These are phyloP conservation scores for Scophthalmus maximus DNA, from an alignment of 2,113 vertebrate genomes.

Conservation along the genomic window DNA sequence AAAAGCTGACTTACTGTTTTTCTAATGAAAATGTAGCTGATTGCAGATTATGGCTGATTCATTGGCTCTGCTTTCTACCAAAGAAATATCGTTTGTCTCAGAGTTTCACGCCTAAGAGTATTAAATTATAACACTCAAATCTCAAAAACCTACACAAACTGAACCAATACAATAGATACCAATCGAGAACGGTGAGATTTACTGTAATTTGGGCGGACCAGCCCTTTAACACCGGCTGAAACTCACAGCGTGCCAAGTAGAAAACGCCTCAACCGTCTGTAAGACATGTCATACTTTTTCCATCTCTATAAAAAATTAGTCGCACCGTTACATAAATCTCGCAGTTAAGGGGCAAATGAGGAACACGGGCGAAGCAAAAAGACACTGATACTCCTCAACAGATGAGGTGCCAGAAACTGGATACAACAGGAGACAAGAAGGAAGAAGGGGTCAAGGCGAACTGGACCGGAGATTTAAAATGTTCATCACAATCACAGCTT, in stretches of 20 bases:
- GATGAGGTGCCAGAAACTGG: conserved; percentile 53
- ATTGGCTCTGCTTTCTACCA: neutral
- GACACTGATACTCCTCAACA: conserved; percentile 58
- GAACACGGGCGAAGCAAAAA: conserved; percentile 60
- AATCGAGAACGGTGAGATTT: neutral
- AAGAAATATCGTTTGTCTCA: neutral
- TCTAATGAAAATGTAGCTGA: conserved; percentile 28
- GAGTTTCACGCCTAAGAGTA: no score
- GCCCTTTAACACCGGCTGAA: conserved; percentile 16
- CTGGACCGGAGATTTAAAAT: conserved; percentile 80
- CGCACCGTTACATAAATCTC: conserved; percentile 45
- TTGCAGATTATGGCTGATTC: conserved; percentile 2
- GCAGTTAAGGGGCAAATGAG: conserved; percentile 31
- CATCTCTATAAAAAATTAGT: conserved; percentile 44
- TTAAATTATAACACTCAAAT: neutral
- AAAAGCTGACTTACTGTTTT: neutral
- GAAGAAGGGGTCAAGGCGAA: conserved; percentile 81
- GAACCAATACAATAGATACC: conserved; percentile 5
- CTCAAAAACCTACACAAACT: neutral
- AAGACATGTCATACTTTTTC: conserved; percentile 48
- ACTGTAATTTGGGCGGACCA: neutral
- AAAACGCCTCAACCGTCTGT: conserved; percentile 14
- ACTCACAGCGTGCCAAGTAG: neutral
- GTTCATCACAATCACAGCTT: conserved; percentile 81
- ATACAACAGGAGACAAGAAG: conserved; percentile 61